Evolutionary conservation across 2,888 invertebrate genomes (phyloP).

Genomic region (Acleris holmiana): DNA sequence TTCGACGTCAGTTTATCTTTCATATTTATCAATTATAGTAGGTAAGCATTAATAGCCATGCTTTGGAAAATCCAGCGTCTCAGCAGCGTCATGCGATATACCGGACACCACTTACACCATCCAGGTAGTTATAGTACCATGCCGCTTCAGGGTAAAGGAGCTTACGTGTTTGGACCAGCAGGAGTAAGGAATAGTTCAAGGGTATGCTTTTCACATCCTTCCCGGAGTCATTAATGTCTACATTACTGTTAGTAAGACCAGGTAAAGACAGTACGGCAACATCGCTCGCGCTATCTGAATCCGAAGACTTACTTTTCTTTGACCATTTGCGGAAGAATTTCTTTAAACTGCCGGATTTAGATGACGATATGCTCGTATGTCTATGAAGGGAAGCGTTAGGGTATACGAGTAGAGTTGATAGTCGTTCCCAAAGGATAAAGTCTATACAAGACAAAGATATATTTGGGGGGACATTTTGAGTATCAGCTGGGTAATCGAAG

Average conservation of each 20-base stretch:
- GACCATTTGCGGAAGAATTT: slow-evolving; percentile 60
- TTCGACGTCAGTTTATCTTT: not conserved
- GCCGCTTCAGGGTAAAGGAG: slow-evolving; percentile 70
- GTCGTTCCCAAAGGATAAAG: slow-evolving; percentile 74
- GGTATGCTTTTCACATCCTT: slow-evolving; percentile 69
- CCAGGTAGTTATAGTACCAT: slow-evolving; percentile 81
- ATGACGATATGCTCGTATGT: slow-evolving; percentile 57
- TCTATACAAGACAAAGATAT: slow-evolving; percentile 66
- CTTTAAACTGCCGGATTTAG: slow-evolving; percentile 62
- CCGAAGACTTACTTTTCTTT: slow-evolving; percentile 54
- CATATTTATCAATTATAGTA: not conserved
- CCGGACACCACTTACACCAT: slow-evolving; percentile 75
- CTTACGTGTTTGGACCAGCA: slow-evolving; percentile 69
- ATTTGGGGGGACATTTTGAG: slow-evolving; percentile 51
- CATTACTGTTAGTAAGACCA: slow-evolving; percentile 64
- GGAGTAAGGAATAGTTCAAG: slow-evolving; percentile 66
- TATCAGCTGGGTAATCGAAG: slow-evolving; percentile 66
- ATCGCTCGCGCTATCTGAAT: slow-evolving; percentile 58
- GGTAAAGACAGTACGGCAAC: slow-evolving; percentile 70
- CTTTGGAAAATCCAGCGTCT: slow-evolving; percentile 48
- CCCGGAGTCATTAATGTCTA: slow-evolving; percentile 65
- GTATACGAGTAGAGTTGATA: slow-evolving; percentile 62
- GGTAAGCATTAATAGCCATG: slow-evolving; percentile 42
- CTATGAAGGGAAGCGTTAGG: slow-evolving; percentile 67
- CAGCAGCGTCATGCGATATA: slow-evolving; percentile 46